Evolutionary conservation across 2,113 vertebrate species (phyloP).

Genomic region (Dolichotis patagonum): DNA sequence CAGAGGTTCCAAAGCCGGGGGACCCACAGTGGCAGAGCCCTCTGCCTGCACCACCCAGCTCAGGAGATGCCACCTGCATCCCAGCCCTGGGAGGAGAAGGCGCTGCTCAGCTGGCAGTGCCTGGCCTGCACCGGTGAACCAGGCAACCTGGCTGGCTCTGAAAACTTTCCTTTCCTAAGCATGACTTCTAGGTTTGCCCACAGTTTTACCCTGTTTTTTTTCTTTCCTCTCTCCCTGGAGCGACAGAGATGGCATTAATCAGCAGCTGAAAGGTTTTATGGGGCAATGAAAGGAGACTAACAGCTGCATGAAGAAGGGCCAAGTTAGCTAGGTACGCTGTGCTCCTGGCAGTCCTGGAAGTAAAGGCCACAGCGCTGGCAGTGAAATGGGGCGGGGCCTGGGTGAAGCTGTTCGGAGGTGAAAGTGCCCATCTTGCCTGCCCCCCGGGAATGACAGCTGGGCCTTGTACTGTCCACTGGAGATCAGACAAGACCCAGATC

Average conservation of each 20-base stretch:
- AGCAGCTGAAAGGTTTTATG: neutral
- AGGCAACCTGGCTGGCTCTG: neutral
- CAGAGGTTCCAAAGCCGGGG: neutral
- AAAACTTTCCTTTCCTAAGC: neutral
- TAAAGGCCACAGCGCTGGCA: neutral
- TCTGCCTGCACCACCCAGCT: neutral
- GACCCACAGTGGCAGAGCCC: neutral
- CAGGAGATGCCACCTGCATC: neutral
- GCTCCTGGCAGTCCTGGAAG: slow-evolving; percentile 4
- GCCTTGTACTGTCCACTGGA: neutral
- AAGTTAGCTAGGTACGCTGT: neutral
- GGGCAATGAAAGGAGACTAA: slow-evolving; percentile 49
- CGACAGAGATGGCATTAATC: neutral
- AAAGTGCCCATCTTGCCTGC: too few species aligned
- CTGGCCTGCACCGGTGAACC: neutral
- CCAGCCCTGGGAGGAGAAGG: neutral
- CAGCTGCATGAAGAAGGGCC: neutral
- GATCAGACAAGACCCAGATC: neutral
- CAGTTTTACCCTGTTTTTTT: neutral
- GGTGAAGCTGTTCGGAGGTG: neutral
- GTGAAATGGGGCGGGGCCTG: neutral
- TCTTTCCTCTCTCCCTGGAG: neutral
- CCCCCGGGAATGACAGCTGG: neutral
- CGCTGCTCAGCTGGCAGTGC: neutral
- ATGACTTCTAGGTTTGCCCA: neutral